Evolutionary conservation across 2,797 vertebrate genomes (phyloP).

Genomic region (Sarcophilus harrisii): DNA sequence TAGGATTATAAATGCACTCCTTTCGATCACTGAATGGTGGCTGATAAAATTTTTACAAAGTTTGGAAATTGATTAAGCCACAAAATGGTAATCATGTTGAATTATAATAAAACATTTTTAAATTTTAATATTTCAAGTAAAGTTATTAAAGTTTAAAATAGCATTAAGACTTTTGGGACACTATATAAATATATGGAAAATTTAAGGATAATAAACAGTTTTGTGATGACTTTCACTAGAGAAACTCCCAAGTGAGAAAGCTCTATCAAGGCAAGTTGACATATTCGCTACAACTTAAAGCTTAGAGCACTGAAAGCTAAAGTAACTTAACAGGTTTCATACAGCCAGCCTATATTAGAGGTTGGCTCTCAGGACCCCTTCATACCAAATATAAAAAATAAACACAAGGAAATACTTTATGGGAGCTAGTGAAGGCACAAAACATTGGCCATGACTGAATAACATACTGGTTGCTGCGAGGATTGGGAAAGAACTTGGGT

Average conservation of each 20-base stretch:
- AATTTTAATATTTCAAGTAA: neutral
- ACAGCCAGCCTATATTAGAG: neutral
- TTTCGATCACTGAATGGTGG: neutral
- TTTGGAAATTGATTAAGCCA: neutral
- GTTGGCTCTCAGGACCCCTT: neutral
- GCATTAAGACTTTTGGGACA: neutral
- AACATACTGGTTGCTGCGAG: neutral
- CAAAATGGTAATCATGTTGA: neutral
- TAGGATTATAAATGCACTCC: neutral
- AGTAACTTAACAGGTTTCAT: neutral
- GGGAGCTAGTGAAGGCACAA: neutral
- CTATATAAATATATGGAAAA: neutral
- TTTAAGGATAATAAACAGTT: neutral
- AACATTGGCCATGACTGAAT: neutral
- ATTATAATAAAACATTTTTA: neutral
- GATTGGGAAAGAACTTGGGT: neutral
- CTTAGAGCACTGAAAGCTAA: neutral
- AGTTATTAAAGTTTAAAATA: neutral
- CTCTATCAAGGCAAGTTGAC: neutral
- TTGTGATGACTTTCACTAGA: neutral
- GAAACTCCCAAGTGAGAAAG: neutral
- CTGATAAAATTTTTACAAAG: neutral
- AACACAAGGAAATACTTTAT: neutral
- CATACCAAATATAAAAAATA: neutral
- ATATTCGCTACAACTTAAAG: neutral